A percentile compares a stretch with the other conserved stretches of the same genome.
These are phyloP conservation scores for Drosophila ohnishii DNA, from an alignment of 1,140 invertebrate species.

Conservation along the genomic window DNA sequence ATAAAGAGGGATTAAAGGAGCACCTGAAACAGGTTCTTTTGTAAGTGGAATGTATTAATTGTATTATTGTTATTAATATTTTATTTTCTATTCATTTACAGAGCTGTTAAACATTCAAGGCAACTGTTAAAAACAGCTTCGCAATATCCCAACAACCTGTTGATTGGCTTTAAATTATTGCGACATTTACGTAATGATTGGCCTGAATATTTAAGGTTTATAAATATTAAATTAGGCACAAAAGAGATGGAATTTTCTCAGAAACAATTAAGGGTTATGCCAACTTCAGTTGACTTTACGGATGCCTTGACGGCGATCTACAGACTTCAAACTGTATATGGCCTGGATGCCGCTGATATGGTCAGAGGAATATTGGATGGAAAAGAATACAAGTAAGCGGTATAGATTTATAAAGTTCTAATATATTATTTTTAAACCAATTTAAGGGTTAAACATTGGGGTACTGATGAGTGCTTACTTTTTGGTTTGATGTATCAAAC, in stretches of 20 bases:
- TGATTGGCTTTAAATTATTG: conserved; percentile 1
- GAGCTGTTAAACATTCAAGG: conserved; percentile 4
- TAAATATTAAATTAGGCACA: not conserved
- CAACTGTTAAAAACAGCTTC: not conserved
- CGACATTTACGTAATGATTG: conserved; percentile 19
- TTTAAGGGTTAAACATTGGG: conserved; percentile 6
- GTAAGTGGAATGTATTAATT: not conserved
- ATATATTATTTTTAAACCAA: not conserved
- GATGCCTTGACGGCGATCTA: conserved; percentile 15
- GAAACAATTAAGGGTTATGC: not conserved
- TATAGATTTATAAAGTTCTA: not conserved
- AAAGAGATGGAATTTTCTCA: conserved; percentile 1
- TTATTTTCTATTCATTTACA: not conserved
- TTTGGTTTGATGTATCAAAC: conserved; percentile 19
- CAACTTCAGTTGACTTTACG: conserved; percentile 11
- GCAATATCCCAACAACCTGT: not conserved
- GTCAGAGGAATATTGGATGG: conserved; percentile 7
- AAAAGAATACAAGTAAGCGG: conserved; percentile 6
- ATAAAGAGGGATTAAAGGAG: conserved; percentile 1
- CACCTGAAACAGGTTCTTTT: not conserved
- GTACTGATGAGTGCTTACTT: conserved; percentile 17
- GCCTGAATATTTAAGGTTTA: conserved; percentile 14
- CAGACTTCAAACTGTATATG: conserved; percentile 23
- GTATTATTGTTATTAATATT: not conserved
- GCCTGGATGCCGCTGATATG: conserved; percentile 15